phyloP scores from a whole-genome alignment of 2,797 vertebrate species.

The Alosa sapidissima region DNA sequence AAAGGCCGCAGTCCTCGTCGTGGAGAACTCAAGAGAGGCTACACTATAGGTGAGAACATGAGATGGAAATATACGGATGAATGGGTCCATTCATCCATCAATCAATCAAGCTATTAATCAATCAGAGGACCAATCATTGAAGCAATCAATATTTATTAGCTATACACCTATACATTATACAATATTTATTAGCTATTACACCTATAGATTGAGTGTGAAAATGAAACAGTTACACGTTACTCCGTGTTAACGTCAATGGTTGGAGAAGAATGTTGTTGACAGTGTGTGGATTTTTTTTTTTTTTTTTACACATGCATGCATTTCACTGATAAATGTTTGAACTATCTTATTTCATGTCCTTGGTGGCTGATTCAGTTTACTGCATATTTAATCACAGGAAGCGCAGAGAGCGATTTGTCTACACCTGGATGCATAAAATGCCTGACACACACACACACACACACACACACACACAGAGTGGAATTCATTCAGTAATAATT shows the following conservation, averaged over 20 bases:
- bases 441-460: neutral
- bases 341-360: neutral
- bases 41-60: conserved; percentile 78
- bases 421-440: neutral
- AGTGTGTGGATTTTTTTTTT: neutral
- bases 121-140: neutral
- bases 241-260: too few species aligned
- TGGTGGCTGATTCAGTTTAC: neutral
- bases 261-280: neutral
- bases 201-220: too few species aligned
- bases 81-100: neutral
- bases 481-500: neutral
- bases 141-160: neutral
- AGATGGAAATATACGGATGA: neutral
- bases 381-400: neutral
- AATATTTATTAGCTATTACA: neutral
- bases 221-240: too few species aligned
- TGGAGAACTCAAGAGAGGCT: conserved; percentile 79
- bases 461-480: neutral
- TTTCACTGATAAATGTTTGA: neutral
- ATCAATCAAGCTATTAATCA: neutral
- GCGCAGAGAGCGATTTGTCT: neutral
- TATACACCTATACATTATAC: neutral
- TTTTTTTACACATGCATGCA: neutral
- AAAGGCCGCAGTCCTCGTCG: conserved; percentile 69